Conservation (phyloP, 1,140 invertebrate genomes). For the Vollenhovia emeryi region DNA sequence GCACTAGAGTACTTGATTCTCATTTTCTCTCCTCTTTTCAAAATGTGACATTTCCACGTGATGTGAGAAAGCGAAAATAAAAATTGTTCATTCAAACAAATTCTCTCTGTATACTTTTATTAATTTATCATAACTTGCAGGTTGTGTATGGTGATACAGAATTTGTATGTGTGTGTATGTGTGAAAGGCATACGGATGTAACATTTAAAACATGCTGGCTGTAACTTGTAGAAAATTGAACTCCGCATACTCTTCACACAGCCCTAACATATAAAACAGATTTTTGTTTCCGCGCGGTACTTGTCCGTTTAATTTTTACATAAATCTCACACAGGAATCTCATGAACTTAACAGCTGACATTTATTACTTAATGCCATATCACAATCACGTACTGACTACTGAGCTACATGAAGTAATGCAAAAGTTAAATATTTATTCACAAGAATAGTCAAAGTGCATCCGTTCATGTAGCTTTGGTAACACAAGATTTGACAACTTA, state of each 20-base stretch:
- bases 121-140: constrained; percentile 49
- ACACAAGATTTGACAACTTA: constrained; percentile 59
- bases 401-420: constrained; percentile 58
- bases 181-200: constrained; percentile 60
- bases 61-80: not conserved
- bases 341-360: constrained; percentile 47
- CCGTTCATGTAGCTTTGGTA: constrained; percentile 62
- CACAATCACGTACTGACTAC: constrained; percentile 54
- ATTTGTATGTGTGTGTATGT: constrained; percentile 44
- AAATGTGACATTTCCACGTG: not conserved
- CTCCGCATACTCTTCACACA: constrained; percentile 35
- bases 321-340: constrained; percentile 51
- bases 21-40: not conserved
- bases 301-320: constrained; percentile 45
- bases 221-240: constrained; percentile 63
- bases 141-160: constrained; percentile 23
- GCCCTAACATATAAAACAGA: constrained; percentile 49
- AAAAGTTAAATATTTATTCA: constrained; percentile 60
- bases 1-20: not conserved
- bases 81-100: constrained; percentile 36
- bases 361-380: constrained; percentile 62
- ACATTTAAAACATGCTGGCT: constrained; percentile 58
- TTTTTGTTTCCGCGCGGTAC: constrained; percentile 21
- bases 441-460: constrained; percentile 58
- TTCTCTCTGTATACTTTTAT: constrained; percentile 62